Base-by-base conservation (phyloP, 2,797 vertebrate genomes). In the Meriones psammophilus region DNA sequence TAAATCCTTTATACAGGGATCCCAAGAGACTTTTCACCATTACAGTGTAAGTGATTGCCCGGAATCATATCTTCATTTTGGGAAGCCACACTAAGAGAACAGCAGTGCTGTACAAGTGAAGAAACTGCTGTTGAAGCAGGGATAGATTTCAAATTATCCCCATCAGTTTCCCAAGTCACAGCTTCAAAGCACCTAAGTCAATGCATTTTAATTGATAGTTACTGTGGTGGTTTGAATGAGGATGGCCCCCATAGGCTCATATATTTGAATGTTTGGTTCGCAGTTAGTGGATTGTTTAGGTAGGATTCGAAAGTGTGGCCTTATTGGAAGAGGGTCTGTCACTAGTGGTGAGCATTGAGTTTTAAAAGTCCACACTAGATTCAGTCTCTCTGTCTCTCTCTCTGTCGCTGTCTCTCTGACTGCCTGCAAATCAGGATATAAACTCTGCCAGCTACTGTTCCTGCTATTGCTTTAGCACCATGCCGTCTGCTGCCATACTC, bases 161-260 rank as follows among this genome's bases (percentile, higher is more conserved):
- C 64, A 33, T 97, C 24, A 69, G 42, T 56, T 95, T 94, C 12
- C 66, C 89, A 95, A 94, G 83, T 88, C 79, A 94, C 94, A 33
- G 58, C 22, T 89, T 24, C 15, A 73, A 89, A 97, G 87, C 39
- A 94, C 5, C 30, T 10, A 89, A 93, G 66, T 92, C 81, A 86
- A 78, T 60, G 26, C 6, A 58, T 89, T 96, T 90, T 36, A 36
- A n/a, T 71, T 88, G 62, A 24, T 74, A 88, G 85, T 87, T 58
- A 89, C 28, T 85, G 39, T 24, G 62, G 62, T 50, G 24, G 7
- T 83, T 62, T 62, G 80, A 80, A 36, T 60, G 20, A 42, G 7
- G 7, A 62, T 62, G 80, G 24, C 58, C 26, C 10, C 79, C 79
- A 39, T 39, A 84, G 28, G 39, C 4, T 84, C 73, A 42, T 42